Conservation (phyloP, 1,140 invertebrate genomes). For the Adelges cooleyi region DNA sequence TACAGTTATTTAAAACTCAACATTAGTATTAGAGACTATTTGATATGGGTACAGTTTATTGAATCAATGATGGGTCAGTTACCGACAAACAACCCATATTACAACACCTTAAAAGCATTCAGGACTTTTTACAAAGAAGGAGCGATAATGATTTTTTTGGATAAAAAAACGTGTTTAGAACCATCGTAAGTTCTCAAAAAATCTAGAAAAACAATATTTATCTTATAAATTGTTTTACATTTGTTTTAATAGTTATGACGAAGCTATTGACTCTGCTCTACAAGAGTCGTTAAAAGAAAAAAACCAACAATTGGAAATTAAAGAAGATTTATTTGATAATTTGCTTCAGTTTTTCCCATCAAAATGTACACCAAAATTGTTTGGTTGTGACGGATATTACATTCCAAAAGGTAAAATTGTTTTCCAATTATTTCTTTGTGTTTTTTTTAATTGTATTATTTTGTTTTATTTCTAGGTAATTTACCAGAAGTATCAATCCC, state of each 20-base stretch:
- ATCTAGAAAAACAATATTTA: background rate
- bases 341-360: background rate
- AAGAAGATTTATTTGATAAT: background rate
- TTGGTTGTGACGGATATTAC: conserved; percentile 19
- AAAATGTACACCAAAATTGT: background rate
- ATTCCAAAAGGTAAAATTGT: background rate
- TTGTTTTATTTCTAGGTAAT: conserved; percentile 25
- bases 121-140: conserved; percentile 25
- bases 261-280: conserved; percentile 1
- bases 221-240: background rate
- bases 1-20: conserved; percentile 44
- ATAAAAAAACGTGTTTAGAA: background rate
- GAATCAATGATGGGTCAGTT: conserved; percentile 46
- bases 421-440: background rate
- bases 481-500: conserved; percentile 30
- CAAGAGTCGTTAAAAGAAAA: background rate
- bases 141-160: conserved; percentile 9
- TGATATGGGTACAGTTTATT: conserved; percentile 88
- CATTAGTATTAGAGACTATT: conserved; percentile 84
- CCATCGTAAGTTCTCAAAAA: background rate
- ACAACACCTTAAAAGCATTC: background rate
- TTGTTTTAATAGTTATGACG: background rate
- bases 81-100: background rate
- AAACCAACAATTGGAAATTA: background rate
- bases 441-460: background rate